These are phyloP conservation scores for Crotalus horridus DNA, from an alignment of 2,113 vertebrate genomes.

Conservation along the genomic window DNA sequence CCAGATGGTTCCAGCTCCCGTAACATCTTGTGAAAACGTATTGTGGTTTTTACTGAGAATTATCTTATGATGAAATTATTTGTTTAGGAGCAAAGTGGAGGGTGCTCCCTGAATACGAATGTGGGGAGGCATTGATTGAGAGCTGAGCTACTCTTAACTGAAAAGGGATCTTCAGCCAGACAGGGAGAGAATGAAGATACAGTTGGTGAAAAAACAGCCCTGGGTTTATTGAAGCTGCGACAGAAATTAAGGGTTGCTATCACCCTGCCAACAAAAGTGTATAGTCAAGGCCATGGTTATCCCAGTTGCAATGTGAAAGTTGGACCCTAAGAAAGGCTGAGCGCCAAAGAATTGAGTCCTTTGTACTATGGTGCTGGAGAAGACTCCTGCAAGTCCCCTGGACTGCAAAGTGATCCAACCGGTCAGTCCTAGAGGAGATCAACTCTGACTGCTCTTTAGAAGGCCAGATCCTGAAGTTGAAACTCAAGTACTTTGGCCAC, in stretches of 20 bases:
- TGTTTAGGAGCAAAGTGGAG: slow-evolving; percentile 67
- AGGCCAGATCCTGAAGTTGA: too few species aligned
- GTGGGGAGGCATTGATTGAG: slow-evolving; percentile 56
- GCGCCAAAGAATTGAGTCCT: too few species aligned
- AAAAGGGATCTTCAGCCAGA: slow-evolving; percentile 47
- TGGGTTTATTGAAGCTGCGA: slow-evolving; percentile 48
- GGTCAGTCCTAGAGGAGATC: too few species aligned
- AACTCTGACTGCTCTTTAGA: too few species aligned
- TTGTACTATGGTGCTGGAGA: too few species aligned
- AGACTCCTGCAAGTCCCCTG: too few species aligned
- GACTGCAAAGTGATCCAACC: too few species aligned
- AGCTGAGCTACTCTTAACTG: slow-evolving; percentile 47
- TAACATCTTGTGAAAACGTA: slow-evolving; percentile 75
- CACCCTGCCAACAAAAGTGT: too few species aligned
- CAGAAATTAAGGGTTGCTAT: slow-evolving; percentile 43
- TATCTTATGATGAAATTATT: slow-evolving; percentile 76
- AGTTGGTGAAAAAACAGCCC: slow-evolving; percentile 34
- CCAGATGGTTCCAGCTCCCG: slow-evolving; percentile 64
- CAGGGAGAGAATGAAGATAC: slow-evolving; percentile 44
- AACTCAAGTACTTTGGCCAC: too few species aligned
- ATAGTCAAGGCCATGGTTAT: too few species aligned
- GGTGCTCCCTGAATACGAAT: slow-evolving; percentile 65
- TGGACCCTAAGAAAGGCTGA: too few species aligned
- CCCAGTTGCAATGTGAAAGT: too few species aligned
- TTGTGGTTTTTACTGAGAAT: slow-evolving; percentile 70